phyloP scores from a whole-genome alignment of 2,888 invertebrate species.

The Melikaiella ostensackeni region DNA sequence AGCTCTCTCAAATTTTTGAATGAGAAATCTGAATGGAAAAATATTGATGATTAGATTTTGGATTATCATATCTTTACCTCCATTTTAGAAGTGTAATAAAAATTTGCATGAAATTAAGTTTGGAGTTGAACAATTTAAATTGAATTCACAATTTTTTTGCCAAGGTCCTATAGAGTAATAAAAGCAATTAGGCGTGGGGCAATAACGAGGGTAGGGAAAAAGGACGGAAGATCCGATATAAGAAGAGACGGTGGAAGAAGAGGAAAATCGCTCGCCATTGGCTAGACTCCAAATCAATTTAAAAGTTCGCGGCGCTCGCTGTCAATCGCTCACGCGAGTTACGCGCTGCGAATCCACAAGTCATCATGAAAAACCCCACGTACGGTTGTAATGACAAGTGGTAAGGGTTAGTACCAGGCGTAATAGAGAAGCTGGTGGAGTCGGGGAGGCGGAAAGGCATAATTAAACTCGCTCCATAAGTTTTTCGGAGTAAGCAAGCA shows the following conservation, averaged over 20 bases:
- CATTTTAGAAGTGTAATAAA: neutral
- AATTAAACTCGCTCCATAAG: constrained; percentile 69
- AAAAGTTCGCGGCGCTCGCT: constrained; percentile 69
- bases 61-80: neutral
- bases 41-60: neutral
- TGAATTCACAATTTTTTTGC: neutral
- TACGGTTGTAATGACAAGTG: constrained; percentile 53
- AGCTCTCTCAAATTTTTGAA: neutral
- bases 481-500: constrained; percentile 55
- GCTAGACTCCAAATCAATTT: constrained; percentile 76
- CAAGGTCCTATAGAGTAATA: constrained; percentile 60
- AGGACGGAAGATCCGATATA: constrained; percentile 50
- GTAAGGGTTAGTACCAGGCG: constrained; percentile 46
- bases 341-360: constrained; percentile 64
- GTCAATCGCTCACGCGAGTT: constrained; percentile 63
- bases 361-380: constrained; percentile 60
- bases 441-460: constrained; percentile 48
- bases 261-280: constrained; percentile 71
- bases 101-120: neutral
- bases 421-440: constrained; percentile 33
- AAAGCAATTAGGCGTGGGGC: constrained; percentile 71
- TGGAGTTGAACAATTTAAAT: neutral
- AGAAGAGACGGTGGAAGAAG: constrained; percentile 51
- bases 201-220: constrained; percentile 49
- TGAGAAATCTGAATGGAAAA: neutral